A percentile compares a stretch with the other conserved stretches of the same genome.
Conservation (phyloP, 64 coral and sea anemone genomes). For the Orbicella faveolata region DNA sequence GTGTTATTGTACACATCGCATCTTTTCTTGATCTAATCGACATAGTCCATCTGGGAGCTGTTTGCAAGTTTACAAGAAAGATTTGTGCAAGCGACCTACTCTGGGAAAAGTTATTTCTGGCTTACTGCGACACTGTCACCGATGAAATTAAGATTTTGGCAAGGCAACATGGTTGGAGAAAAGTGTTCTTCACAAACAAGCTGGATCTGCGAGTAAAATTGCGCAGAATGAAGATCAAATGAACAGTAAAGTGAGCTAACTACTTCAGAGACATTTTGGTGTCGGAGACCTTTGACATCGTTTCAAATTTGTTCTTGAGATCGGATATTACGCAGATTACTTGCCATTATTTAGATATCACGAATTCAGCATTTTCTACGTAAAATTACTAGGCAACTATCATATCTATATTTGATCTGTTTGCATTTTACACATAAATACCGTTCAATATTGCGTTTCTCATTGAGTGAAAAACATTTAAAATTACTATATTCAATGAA, state of each 20-base stretch:
- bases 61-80: slow-evolving; percentile 56
- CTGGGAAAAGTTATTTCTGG: slow-evolving; percentile 38
- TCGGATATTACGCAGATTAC: too few species aligned
- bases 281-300: background rate
- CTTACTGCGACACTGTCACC: slow-evolving; percentile 42
- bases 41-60: slow-evolving; percentile 44
- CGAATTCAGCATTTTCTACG: too few species aligned
- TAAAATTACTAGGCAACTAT: too few species aligned
- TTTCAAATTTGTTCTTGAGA: too few species aligned
- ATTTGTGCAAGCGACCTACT: slow-evolving; percentile 51
- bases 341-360: too few species aligned
- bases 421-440: too few species aligned
- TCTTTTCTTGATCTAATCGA: slow-evolving; percentile 56
- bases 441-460: too few species aligned
- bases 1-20: slow-evolving; percentile 32
- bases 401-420: too few species aligned
- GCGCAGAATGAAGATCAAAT: slow-evolving; percentile 10
- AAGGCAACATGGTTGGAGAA: slow-evolving; percentile 48
- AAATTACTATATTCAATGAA: too few species aligned
- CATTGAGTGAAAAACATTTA: too few species aligned
- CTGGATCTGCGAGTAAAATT: slow-evolving; percentile 47
- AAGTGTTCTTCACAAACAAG: slow-evolving; percentile 57
- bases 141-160: slow-evolving; percentile 56
- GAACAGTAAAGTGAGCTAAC: background rate
- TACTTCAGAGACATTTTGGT: background rate